Percentiles rank a stretch among this genome's conserved stretches.
Evolutionary conservation across 2,797 vertebrate species (phyloP).

Genomic region (Hirundo rustica): DNA sequence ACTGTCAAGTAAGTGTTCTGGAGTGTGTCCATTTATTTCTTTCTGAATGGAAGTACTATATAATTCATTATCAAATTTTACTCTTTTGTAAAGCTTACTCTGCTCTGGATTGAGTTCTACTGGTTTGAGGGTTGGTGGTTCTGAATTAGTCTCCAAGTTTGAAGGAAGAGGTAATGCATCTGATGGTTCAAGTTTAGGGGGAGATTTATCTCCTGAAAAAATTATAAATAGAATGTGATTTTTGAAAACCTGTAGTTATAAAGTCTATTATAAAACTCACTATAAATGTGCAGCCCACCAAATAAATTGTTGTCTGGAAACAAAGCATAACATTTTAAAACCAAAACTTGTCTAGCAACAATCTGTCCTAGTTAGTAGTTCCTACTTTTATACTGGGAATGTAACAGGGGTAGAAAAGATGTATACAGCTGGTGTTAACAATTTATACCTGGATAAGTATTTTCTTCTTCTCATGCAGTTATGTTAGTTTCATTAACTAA

Average conservation of each 20-base stretch:
- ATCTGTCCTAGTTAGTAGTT: conserved; percentile 69
- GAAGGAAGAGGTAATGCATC: conserved; percentile 91
- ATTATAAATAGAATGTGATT: conserved; percentile 86
- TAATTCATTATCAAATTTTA: conserved; percentile 83
- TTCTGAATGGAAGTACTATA: conserved; percentile 84
- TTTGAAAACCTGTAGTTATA: conserved; percentile 82
- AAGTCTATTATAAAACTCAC: conserved; percentile 81
- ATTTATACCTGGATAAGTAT: conserved; percentile 31
- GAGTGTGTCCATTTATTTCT: conserved; percentile 84
- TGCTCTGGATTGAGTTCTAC: conserved; percentile 87
- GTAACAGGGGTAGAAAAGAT: conserved; percentile 32
- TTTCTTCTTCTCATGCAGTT: conserved; percentile 50
- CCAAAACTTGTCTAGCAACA: conserved; percentile 63
- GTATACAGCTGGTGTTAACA: conserved; percentile 37
- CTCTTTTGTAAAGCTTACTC: conserved; percentile 81
- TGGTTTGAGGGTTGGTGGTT: conserved; percentile 95
- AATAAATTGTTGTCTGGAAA: conserved; percentile 73
- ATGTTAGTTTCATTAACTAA: conserved; percentile 60
- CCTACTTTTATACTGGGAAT: conserved; percentile 59
- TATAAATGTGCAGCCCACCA: conserved; percentile 80
- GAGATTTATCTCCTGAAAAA: conserved; percentile 96
- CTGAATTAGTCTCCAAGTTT: conserved; percentile 89
- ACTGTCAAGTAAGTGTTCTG: conserved; percentile 83
- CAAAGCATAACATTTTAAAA: conserved; percentile 74
- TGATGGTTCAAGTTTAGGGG: conserved; percentile 96